A percentile compares a stretch with the other conserved stretches of the same genome.
Evolutionary conservation across 2,888 invertebrate genomes (phyloP).

Genomic region (Orchesellides sinensis): DNA sequence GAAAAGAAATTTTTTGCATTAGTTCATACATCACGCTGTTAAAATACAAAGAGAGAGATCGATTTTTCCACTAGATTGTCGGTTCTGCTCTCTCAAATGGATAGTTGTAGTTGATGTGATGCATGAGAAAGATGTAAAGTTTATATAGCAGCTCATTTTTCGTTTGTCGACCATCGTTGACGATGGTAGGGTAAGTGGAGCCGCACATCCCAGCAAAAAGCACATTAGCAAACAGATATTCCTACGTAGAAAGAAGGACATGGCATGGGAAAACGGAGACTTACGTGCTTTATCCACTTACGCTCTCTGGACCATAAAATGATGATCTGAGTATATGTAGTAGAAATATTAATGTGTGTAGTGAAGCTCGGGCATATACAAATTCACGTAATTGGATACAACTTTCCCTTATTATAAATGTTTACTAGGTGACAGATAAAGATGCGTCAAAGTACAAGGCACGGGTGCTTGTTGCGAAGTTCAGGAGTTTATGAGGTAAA

Average conservation of each 20-base stretch:
- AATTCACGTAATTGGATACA: no score
- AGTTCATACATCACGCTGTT: constrained; percentile 25
- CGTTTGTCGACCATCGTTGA: constrained; percentile 51
- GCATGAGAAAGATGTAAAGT: constrained; percentile 35
- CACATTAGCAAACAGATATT: neutral
- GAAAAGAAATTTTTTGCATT: constrained; percentile 34
- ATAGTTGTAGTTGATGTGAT: neutral
- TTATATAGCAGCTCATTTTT: constrained; percentile 55
- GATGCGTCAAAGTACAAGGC: neutral
- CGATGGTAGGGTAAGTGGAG: constrained; percentile 27
- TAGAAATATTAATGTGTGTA: constrained; percentile 40
- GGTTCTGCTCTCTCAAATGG: constrained; percentile 17
- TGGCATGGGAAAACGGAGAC: neutral
- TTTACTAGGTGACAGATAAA: neutral
- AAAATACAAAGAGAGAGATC: constrained; percentile 47
- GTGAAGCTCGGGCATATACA: neutral
- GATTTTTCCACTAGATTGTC: constrained; percentile 57
- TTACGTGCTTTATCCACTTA: constrained; percentile 47
- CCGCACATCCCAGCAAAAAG: constrained; percentile 8
- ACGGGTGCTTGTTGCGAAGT: neutral
- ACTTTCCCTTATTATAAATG: no score
- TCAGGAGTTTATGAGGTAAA: neutral
- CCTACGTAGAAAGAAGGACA: no score
- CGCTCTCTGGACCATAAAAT: constrained; percentile 28
- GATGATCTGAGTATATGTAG: no score